A percentile compares a stretch with the other conserved stretches of the same genome.
Conservation (phyloP, 2,797 vertebrate genomes). For the Phalanger gymnotis region DNA sequence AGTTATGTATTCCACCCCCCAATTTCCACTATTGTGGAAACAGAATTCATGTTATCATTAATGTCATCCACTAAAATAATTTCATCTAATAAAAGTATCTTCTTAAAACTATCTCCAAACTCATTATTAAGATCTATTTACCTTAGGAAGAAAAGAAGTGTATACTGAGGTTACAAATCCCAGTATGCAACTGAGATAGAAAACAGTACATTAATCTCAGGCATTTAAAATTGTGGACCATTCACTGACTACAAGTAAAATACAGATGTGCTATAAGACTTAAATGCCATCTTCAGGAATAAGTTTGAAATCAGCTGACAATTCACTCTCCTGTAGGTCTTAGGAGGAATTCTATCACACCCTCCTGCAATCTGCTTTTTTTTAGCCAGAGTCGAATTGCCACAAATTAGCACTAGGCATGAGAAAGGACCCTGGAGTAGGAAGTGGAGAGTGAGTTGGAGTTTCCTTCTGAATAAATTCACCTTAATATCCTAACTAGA, state of each 20-base stretch:
- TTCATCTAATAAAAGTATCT: neutral
- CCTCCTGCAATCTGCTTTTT: neutral
- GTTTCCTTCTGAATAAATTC: neutral
- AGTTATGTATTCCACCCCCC: neutral
- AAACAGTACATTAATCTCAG: neutral
- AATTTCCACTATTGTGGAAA: neutral
- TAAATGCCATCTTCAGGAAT: neutral
- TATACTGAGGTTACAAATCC: neutral
- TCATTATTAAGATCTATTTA: neutral
- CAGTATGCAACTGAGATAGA: neutral
- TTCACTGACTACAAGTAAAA: neutral
- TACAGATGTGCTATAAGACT: neutral
- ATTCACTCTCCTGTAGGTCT: neutral
- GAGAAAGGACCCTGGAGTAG: neutral
- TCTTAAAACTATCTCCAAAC: neutral
- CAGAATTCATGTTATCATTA: neutral
- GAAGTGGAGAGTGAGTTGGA: neutral
- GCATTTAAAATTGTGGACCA: neutral
- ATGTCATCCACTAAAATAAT: neutral
- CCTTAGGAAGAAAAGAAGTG: neutral
- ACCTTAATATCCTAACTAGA: neutral
- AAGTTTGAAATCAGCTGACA: neutral
- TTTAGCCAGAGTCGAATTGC: neutral
- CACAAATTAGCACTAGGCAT: neutral
- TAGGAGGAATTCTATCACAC: neutral